Conservation (phyloP, 1,140 invertebrate genomes). For the Drosophila serrata region DNA sequence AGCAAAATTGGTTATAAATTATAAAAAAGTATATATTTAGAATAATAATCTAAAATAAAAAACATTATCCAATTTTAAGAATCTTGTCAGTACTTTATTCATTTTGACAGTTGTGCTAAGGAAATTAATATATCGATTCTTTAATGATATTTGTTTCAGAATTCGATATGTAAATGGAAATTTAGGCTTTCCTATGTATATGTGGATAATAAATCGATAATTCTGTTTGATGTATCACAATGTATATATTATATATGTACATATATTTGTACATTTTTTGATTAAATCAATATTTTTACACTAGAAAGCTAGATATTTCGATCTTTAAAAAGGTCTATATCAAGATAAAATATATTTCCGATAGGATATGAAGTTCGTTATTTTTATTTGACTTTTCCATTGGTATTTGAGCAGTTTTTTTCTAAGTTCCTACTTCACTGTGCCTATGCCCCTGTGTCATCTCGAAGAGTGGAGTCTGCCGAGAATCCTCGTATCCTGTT, state of each 20-base stretch:
- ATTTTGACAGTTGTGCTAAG: too few species aligned
- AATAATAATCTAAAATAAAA: not conserved
- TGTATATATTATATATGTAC: too few species aligned
- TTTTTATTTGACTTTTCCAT: not conserved
- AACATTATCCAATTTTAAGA: too few species aligned
- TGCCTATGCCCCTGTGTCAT: slow-evolving; percentile 29
- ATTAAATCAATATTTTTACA: not conserved
- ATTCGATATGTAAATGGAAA: not conserved
- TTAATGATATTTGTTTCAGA: not conserved
- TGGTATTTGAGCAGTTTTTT: not conserved
- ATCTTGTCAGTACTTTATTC: too few species aligned
- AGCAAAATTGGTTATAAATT: not conserved
- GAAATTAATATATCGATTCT: not conserved
- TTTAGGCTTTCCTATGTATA: not conserved
- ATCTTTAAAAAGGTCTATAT: not conserved
- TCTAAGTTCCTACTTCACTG: not conserved
- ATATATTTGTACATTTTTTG: too few species aligned
- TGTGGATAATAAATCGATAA: not conserved
- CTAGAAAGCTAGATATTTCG: not conserved
- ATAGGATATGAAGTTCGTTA: not conserved
- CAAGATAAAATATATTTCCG: not conserved
- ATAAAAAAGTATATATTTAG: not conserved
- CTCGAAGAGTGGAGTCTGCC: slow-evolving; percentile 4
- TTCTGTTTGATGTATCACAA: not conserved
- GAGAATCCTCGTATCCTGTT: slow-evolving; percentile 63